Conservation (phyloP, 2,113 vertebrate species). For the Loxodonta africana region DNA sequence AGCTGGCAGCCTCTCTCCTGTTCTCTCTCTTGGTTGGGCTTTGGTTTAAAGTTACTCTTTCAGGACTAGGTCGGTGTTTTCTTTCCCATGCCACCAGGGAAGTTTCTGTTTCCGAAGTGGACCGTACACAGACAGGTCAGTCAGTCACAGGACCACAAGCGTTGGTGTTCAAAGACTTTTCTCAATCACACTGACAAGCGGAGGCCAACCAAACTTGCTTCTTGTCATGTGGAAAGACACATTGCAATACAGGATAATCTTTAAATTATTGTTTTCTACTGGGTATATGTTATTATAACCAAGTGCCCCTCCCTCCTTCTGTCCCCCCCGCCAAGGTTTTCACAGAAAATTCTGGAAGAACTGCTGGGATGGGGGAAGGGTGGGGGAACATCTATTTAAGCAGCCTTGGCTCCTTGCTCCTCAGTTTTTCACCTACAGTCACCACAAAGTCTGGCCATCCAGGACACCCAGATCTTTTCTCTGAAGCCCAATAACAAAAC, state of each 20-base stretch:
- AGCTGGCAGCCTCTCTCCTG: conserved; percentile 67
- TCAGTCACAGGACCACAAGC: conserved; percentile 63
- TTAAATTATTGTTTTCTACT: conserved; percentile 29
- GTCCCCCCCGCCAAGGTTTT: not conserved
- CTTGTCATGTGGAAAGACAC: not conserved
- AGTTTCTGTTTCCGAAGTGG: conserved; percentile 80
- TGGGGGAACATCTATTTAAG: not conserved
- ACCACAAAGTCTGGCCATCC: not conserved
- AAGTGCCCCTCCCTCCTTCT: not conserved
- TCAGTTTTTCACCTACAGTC: not conserved
- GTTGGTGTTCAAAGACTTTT: conserved; percentile 29
- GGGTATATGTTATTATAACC: conserved; percentile 7
- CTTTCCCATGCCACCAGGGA: conserved; percentile 79
- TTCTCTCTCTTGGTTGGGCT: conserved; percentile 72
- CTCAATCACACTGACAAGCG: not conserved
- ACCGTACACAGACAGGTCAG: conserved; percentile 59
- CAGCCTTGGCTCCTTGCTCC: not conserved
- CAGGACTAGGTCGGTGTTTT: conserved; percentile 77
- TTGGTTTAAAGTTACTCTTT: conserved; percentile 82
- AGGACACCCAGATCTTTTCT: not conserved
- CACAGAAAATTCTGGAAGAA: conserved; percentile 47
- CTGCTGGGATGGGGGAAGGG: not conserved
- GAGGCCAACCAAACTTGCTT: not conserved
- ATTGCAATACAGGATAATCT: not conserved
- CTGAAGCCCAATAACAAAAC: conserved; percentile 40